Conservation (phyloP, 2,797 vertebrate genomes). For the Melanotaenia nigrans region DNA sequence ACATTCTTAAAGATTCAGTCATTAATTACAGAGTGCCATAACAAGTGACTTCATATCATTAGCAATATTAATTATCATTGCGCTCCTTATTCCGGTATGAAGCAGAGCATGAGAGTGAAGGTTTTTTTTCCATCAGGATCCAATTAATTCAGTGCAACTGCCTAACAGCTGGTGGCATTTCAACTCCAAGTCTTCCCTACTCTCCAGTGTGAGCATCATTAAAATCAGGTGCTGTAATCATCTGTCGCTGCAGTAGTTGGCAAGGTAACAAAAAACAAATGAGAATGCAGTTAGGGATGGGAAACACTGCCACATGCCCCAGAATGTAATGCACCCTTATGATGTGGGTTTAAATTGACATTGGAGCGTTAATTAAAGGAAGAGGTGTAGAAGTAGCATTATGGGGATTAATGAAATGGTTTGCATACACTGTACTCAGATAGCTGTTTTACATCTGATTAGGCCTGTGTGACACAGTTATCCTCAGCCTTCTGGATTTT, state of each 20-base stretch:
- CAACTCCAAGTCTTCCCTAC: slow-evolving; percentile 86
- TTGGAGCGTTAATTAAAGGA: slow-evolving; percentile 86
- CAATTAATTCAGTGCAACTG: slow-evolving; percentile 88
- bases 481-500: slow-evolving; percentile 28
- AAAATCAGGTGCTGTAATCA: slow-evolving; percentile 88
- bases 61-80: slow-evolving; percentile 86
- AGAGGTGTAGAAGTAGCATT: slow-evolving; percentile 67
- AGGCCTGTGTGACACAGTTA: slow-evolving; percentile 40
- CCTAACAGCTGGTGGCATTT: slow-evolving; percentile 91
- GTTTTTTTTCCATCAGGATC: slow-evolving; percentile 83
- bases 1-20: slow-evolving; percentile 61
- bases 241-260: slow-evolving; percentile 86
- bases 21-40: slow-evolving; percentile 84
- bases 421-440: slow-evolving; percentile 62
- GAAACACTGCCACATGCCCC: slow-evolving; percentile 81
- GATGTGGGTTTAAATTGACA: slow-evolving; percentile 88
- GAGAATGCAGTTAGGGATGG: slow-evolving; percentile 81
- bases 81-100: slow-evolving; percentile 84
- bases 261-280: slow-evolving; percentile 87
- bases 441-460: slow-evolving; percentile 68
- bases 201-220: slow-evolving; percentile 88
- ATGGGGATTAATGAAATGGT: slow-evolving; percentile 78
- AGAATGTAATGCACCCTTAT: slow-evolving; percentile 83
- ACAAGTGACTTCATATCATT: slow-evolving; percentile 82
- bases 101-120: slow-evolving; percentile 78